Evolutionary conservation across 2,113 vertebrate genomes (phyloP), one percentile per base, ranked within the genome.

Genomic region (Cisticola juncidis): DNA sequence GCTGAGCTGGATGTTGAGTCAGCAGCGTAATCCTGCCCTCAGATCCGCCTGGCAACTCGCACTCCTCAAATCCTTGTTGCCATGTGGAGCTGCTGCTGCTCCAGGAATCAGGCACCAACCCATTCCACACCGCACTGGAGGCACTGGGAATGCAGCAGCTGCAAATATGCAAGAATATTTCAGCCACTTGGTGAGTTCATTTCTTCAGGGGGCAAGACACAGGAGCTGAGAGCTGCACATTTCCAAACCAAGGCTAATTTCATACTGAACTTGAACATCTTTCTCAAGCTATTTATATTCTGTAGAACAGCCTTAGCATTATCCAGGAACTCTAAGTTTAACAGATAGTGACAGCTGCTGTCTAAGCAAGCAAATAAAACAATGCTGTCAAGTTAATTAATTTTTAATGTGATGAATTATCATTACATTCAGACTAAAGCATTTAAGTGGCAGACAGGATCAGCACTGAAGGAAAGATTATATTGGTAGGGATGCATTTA

Each of bases 331-430:
- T 94, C 81, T 33, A 78, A 92, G 60, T 91, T 92, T 86, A 92
- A 93, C 88, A 60, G 88, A 90, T 54, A 92, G 76, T 53, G 85
- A 92, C 94, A 96, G 94, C 94, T 94, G 94, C 88, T 56, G n/a
- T 11, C 90, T 79, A 60, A 78, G 93, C 86, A 79, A 93, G 93
- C 79, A 95, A 93, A 93, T 72, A 96, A 94, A 94, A 86, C 88
- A 88, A 71, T 72, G 80, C 69, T 93, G 95, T 93, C 88, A 64
- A 92, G 82, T 64, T 81, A 93, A 95, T 90, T 88, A 76, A 94
- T 95, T 88, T 95, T 93, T 90, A 92, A 95, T 88, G 65, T 25
- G 24, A 90, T 84, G 48, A 87, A 76, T 94, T 93, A 92, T 92
- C 72, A 60, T 89, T 92, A 45, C 40, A 15, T 76, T 65, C 81